phyloP scores from a whole-genome alignment of 2,113 vertebrate genomes.

The Varanus komodoensis region DNA sequence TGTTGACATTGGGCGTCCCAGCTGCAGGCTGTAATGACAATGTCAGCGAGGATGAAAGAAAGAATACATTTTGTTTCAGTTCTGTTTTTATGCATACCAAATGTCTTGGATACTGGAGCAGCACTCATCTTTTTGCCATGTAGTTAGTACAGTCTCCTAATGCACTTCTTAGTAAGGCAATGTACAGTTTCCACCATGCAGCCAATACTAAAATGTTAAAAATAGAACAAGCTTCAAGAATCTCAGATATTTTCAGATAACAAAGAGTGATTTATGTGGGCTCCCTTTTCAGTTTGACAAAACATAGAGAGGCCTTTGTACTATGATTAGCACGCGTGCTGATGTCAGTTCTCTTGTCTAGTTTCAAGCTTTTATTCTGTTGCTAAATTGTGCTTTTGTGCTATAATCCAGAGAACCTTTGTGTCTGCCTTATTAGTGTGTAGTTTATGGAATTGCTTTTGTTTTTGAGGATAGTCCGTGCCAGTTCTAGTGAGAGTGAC shows the following conservation, averaged over 20 bases:
- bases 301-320: constrained; percentile 86
- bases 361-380: constrained; percentile 81
- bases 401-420: constrained; percentile 82
- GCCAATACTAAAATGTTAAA: constrained; percentile 78
- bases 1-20: background rate
- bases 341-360: constrained; percentile 83
- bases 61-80: background rate
- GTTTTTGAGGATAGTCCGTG: constrained; percentile 75
- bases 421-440: constrained; percentile 81
- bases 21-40: constrained; percentile 1
- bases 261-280: constrained; percentile 85
- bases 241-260: constrained; percentile 88
- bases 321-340: constrained; percentile 82
- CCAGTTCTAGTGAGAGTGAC: constrained; percentile 79
- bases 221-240: constrained; percentile 87
- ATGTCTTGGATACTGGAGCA: constrained; percentile 26
- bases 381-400: constrained; percentile 86
- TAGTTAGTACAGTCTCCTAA: background rate
- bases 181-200: constrained; percentile 43
- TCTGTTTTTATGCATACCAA: rapidly evolving
- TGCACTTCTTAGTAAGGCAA: constrained; percentile 43
- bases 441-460: constrained; percentile 84
- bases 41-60: background rate
- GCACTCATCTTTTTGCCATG: background rate
- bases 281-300: constrained; percentile 75